A percentile compares a stretch with the other conserved stretches of the same genome.
These are phyloP conservation scores for Osmoderma eremita DNA, from an alignment of 2,888 invertebrate species.

Conservation along the genomic window DNA sequence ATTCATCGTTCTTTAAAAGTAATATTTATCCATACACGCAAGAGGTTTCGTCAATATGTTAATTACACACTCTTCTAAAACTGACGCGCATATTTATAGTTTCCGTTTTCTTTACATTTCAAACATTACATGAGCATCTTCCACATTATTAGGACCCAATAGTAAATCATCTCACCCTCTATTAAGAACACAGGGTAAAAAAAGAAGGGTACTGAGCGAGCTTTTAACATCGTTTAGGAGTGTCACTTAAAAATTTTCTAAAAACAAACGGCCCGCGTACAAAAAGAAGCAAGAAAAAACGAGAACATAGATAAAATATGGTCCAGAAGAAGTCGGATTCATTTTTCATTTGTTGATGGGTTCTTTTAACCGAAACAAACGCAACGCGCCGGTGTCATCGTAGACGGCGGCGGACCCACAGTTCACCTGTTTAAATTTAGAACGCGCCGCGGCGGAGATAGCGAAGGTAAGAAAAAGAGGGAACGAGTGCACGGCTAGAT, in stretches of 20 bases:
- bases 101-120: not conserved
- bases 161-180: constrained; percentile 17
- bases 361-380: constrained; percentile 51
- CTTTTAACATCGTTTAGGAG: constrained; percentile 33
- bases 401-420: constrained; percentile 45
- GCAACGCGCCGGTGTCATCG: constrained; percentile 51
- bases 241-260: constrained; percentile 31
- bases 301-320: constrained; percentile 46
- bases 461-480: not conserved
- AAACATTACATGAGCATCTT: not conserved
- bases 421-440: constrained; percentile 47
- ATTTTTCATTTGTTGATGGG: constrained; percentile 52
- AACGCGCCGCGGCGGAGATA: constrained; percentile 2
- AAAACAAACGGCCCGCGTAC: constrained; percentile 24
- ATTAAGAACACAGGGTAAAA: constrained; percentile 7
- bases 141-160: not conserved
- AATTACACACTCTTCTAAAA: no score
- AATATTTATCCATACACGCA: no score
- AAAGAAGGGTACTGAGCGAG: constrained; percentile 8
- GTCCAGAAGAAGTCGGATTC: constrained; percentile 49
- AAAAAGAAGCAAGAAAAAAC: constrained; percentile 10
- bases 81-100: not conserved
- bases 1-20: no score
- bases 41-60: no score
- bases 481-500: constrained; percentile 18